A percentile compares a stretch with the other conserved stretches of the same genome.
Conservation (phyloP, 2,888 invertebrate genomes). For the Drosophila hamatofila region DNA sequence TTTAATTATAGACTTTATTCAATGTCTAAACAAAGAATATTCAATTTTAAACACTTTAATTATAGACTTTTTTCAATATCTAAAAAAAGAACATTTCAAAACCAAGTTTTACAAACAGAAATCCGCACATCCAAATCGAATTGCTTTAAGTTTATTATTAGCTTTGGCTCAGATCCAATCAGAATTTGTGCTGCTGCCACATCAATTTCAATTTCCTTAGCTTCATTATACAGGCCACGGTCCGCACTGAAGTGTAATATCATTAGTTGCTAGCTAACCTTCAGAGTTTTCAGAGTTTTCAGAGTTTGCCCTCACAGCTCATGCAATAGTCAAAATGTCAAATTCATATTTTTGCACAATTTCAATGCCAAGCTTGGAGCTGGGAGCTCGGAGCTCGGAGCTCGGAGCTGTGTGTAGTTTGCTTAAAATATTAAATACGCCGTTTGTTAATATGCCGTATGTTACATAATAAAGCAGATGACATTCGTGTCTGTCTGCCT, state of each 20-base stretch:
- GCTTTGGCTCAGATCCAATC: background rate
- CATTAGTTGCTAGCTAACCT: background rate
- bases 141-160: background rate
- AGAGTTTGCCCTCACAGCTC: slow-evolving; percentile 2
- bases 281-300: background rate
- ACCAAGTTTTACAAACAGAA: background rate
- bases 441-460: slow-evolving; percentile 42
- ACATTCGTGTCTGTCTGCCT: slow-evolving; percentile 18
- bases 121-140: background rate
- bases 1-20: background rate
- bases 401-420: slow-evolving; percentile 19
- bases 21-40: background rate
- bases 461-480: slow-evolving; percentile 45
- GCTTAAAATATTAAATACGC: slow-evolving; percentile 64
- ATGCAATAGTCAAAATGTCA: slow-evolving; percentile 27
- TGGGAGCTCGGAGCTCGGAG: background rate
- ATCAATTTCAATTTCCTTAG: slow-evolving; percentile 7
- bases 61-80: background rate
- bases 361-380: slow-evolving; percentile 44
- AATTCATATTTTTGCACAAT: slow-evolving; percentile 31
- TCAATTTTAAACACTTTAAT: background rate
- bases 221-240: background rate
- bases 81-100: background rate
- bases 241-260: background rate
- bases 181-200: background rate